phyloP scores from a whole-genome alignment of 2,888 invertebrate species.

The Ormia ochracea region DNA sequence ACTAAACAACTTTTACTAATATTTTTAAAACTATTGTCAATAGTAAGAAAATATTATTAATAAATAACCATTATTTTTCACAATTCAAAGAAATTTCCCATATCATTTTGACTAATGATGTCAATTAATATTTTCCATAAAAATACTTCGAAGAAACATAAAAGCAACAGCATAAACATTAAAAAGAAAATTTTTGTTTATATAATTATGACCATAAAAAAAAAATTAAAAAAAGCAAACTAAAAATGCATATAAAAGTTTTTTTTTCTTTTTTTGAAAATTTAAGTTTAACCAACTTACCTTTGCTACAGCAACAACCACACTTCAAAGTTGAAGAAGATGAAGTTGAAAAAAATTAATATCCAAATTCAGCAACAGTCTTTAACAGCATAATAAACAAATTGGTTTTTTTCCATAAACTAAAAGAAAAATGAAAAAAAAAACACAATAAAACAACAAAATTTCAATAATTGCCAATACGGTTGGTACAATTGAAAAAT shows the following conservation, averaged over 20 bases:
- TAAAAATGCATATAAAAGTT: conserved; percentile 5
- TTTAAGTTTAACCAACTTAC: conserved; percentile 58
- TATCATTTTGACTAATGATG: conserved; percentile 62
- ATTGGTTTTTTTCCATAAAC: conserved; percentile 40
- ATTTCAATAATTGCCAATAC: conserved; percentile 56
- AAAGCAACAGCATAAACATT: conserved; percentile 24
- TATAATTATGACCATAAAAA: conserved; percentile 51
- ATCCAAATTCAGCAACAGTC: conserved; percentile 38
- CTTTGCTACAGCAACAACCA: conserved; percentile 25
- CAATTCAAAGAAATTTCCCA: conserved; percentile 41
- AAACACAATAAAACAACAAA: conserved; percentile 37
- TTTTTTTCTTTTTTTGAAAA: conserved; percentile 11
- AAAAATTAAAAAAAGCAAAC: neutral
- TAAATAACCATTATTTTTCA: conserved; percentile 47
- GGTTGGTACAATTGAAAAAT: conserved; percentile 57
- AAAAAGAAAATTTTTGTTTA: conserved; percentile 40
- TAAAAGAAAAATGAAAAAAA: conserved; percentile 32
- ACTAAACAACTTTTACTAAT: neutral
- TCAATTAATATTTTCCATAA: conserved; percentile 58
- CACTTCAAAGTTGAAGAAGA: neutral
- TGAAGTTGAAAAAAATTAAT: conserved; percentile 11
- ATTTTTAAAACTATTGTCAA: neutral
- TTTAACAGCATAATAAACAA: conserved; percentile 26
- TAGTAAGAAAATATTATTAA: conserved; percentile 4
- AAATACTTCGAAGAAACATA: conserved; percentile 7